Conservation (phyloP, 2,888 invertebrate genomes). For the Mantis religiosa region DNA sequence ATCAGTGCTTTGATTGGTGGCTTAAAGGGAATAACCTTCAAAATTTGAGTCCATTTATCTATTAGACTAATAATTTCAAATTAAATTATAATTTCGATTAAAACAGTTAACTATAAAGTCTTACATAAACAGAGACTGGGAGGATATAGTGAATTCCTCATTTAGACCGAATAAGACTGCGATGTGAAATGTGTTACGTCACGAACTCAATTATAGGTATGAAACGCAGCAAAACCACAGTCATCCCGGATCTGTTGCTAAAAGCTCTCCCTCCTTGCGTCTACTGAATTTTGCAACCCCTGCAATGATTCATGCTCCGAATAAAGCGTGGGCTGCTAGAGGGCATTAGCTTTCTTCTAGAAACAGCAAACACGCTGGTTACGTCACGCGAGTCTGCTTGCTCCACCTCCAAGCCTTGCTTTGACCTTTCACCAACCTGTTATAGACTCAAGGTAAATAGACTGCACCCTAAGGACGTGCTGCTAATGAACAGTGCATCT, state of each 20-base stretch:
- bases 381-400: not conserved
- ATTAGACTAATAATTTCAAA: too few relatives aligned
- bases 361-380: not conserved
- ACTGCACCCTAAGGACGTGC: not conserved
- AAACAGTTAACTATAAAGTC: too few relatives aligned
- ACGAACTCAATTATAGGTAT: not conserved
- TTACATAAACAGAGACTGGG: too few relatives aligned
- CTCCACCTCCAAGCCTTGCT: not conserved
- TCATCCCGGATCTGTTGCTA: not conserved
- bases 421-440: not conserved
- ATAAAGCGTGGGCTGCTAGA: not conserved
- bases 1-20: too few relatives aligned
- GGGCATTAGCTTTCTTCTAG: not conserved
- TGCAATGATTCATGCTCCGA: not conserved
- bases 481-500: not conserved
- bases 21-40: too few relatives aligned
- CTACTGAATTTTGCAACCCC: not conserved
- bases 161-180: too few relatives aligned
- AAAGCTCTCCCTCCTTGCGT: not conserved
- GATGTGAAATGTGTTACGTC: not conserved
- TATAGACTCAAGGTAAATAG: not conserved
- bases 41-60: too few relatives aligned
- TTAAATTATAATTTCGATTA: too few relatives aligned
- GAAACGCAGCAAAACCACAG: not conserved
- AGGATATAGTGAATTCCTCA: too few relatives aligned